phyloP scores from a whole-genome alignment of 2,888 invertebrate genomes.

The Lepidochrysops patricia region DNA sequence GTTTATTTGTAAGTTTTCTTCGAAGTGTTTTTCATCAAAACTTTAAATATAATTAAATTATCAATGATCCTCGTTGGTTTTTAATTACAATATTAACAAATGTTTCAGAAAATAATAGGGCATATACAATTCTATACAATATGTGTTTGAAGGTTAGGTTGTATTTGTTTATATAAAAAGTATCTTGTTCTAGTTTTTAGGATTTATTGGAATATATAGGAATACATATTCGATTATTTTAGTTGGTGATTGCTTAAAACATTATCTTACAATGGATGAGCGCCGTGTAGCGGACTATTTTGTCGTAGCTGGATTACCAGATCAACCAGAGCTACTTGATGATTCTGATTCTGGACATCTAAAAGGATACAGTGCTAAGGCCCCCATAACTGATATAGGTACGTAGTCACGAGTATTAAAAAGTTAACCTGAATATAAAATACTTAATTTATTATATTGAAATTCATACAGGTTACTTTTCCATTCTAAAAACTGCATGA shows the following conservation, averaged over 20 bases:
- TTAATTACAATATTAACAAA: not conserved
- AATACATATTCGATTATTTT: not conserved
- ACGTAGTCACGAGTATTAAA: conserved; percentile 31
- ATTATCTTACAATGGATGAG: conserved; percentile 79
- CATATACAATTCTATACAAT: not conserved
- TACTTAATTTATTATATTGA: too few relatives aligned
- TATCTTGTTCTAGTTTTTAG: not conserved
- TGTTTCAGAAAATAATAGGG: not conserved
- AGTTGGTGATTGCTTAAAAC: conserved; percentile 11
- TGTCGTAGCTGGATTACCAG: conserved; percentile 96
- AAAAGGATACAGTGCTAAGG: conserved; percentile 85
- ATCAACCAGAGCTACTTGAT: conserved; percentile 83
- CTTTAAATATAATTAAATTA: not conserved
- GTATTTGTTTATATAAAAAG: conserved; percentile 9
- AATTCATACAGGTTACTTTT: too few relatives aligned
- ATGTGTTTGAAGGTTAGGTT: conserved; percentile 11
- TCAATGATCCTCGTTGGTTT: not conserved
- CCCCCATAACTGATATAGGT: conserved; percentile 97
- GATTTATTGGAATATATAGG: not conserved
- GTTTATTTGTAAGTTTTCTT: conserved; percentile 48
- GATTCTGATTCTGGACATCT: conserved; percentile 88
- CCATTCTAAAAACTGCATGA: too few relatives aligned
- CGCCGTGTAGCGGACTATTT: conserved; percentile 97
- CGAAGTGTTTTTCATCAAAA: conserved; percentile 35
- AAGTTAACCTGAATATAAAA: too few relatives aligned